Evolutionary conservation across 2,797 vertebrate genomes (phyloP), one percentile per base, ranked within the genome.

Genomic region (Acipenser oxyrinchus): DNA sequence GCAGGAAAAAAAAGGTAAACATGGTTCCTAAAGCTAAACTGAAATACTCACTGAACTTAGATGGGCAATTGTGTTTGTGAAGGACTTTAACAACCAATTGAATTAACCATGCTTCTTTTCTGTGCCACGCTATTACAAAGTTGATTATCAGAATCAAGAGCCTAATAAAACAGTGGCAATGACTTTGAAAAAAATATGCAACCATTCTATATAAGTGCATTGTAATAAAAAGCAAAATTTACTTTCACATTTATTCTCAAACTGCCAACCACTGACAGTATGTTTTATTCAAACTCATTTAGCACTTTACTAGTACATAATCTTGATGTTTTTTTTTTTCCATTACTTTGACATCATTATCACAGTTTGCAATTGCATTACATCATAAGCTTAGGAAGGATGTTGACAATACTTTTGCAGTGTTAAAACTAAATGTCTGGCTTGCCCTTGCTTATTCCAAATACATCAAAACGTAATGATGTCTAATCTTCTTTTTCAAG

Each of bases 121-220:
- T 55, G 9, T 55, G 53, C 53, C n/a, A n/a, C 10, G 53, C 53
- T 55, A 55, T 55, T 55, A 55, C n/a, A 55, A 55, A 55, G 10
- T n/a, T 55, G 53, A 55, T 55, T 55, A 55, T 5, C 9, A n/a
- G 6, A 9, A 55, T 55, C 6, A n/a, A 55, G 53, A 55, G 53
- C 53, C n/a, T 55, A 55, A 10, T 55, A n/a, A 55, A 55, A 55
- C 37, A 55, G n/a, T 55, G n/a, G 53, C n/a, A 55, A 55, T 55
- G 53, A n/a, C n/a, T 55, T 55, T 55, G n/a, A n/a, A 10, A 10
- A n/a, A 55, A 10, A 10, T 55, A 55, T 55, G 53, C n/a, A 55
- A 55, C 53, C 53, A 55, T 55, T 37, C 37, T 37, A 37, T 37
- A 37, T 37, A 5, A 37, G 37, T 37, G 37, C 37, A 37, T 37